Percentiles rank a stretch among this genome's conserved stretches.
Conservation (phyloP, 53 echinoderm and acorn worm genomes). For the Crossaster papposus region DNA sequence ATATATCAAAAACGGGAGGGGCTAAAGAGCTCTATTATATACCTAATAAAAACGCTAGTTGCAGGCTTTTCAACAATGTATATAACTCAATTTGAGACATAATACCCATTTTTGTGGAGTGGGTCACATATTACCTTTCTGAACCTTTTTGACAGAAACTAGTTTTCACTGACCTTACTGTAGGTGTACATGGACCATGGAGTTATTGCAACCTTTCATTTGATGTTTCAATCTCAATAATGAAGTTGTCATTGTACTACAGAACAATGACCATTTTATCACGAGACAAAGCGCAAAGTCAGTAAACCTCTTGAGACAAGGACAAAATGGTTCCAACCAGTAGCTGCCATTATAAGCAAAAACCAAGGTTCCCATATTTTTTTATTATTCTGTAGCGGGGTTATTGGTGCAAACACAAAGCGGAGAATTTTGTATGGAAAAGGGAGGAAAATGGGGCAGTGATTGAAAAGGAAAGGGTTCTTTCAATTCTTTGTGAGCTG, state of each 20-base stretch:
- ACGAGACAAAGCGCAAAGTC: not conserved
- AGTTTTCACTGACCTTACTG: no score
- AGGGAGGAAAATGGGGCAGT: not conserved
- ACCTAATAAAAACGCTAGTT: no score
- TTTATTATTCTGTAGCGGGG: not conserved
- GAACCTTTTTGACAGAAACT: no score
- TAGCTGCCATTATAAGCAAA: no score
- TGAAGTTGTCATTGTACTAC: not conserved
- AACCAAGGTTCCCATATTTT: not conserved
- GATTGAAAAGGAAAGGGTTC: not conserved
- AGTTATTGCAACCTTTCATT: not conserved
- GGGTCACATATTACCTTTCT: no score
- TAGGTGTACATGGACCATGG: no score
- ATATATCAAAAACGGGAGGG: no score
- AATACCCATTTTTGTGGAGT: no score
- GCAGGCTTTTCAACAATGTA: no score
- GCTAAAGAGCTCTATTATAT: no score
- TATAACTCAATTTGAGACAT: no score
- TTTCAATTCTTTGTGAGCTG: not conserved
- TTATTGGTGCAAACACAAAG: not conserved
- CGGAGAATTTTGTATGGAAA: not conserved
- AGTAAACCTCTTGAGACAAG: not conserved
- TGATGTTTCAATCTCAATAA: not conserved
- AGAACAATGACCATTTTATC: not conserved
- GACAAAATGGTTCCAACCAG: not conserved